phyloP scores from a whole-genome alignment of 2,888 invertebrate species.

The Metalampra italica region DNA sequence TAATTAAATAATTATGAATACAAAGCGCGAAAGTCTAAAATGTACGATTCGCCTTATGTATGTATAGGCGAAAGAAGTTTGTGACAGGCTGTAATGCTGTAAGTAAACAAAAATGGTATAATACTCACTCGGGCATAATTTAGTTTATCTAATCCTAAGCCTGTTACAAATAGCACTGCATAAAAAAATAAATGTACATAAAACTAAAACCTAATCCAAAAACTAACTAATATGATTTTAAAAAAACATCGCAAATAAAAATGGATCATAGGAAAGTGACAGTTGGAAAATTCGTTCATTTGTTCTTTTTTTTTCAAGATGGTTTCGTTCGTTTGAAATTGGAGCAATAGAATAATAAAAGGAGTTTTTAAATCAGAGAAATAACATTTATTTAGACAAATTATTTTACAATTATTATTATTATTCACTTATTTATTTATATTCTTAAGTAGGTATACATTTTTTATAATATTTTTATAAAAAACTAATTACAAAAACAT shows the following conservation, averaged over 20 bases:
- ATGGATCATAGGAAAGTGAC: constrained; percentile 50
- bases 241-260: constrained; percentile 62
- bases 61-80: too few species aligned
- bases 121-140: constrained; percentile 72
- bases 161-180: constrained; percentile 30
- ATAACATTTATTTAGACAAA: too few species aligned
- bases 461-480: too few species aligned
- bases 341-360: neutral
- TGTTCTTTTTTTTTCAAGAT: constrained; percentile 25
- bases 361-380: neutral
- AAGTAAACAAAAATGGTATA: neutral
- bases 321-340: constrained; percentile 12
- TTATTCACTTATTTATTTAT: too few species aligned
- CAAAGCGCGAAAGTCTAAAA: too few species aligned
- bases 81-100: too few species aligned
- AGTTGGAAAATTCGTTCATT: constrained; percentile 28
- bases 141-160: constrained; percentile 23
- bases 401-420: too few species aligned
- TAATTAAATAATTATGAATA: too few species aligned
- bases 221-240: constrained; percentile 63
- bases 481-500: too few species aligned
- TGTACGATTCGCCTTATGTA: too few species aligned
- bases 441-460: too few species aligned
- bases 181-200: constrained; percentile 40
- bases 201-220: constrained; percentile 58